These are phyloP conservation scores for Botia kubotai DNA, from an alignment of 2,797 vertebrate genomes.

Conservation along the genomic window DNA sequence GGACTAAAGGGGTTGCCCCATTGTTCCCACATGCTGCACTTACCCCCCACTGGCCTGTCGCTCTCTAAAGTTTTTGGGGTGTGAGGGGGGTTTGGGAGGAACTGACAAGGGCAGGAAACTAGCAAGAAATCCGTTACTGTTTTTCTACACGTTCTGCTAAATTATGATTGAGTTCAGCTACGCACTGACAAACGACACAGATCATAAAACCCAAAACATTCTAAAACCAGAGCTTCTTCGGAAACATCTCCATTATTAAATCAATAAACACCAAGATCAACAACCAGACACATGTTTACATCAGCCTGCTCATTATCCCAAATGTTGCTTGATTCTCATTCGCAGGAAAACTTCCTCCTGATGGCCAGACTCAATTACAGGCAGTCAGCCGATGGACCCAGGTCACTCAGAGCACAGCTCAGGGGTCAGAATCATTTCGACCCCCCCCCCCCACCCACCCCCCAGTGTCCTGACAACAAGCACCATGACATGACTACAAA, in stretches of 20 bases:
- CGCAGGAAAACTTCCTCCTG: constrained; percentile 65
- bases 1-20: constrained; percentile 77
- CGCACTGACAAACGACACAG: background rate
- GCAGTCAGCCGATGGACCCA: constrained; percentile 40
- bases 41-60: constrained; percentile 84
- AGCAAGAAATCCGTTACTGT: constrained; percentile 63
- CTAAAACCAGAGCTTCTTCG: constrained; percentile 51
- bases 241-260: constrained; percentile 62
- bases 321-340: constrained; percentile 35
- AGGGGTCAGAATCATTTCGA: constrained; percentile 19
- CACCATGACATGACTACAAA: background rate
- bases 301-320: background rate
- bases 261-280: constrained; percentile 64
- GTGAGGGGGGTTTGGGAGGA: constrained; percentile 75
- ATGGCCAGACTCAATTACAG: constrained; percentile 68
- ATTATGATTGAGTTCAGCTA: background rate
- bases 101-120: constrained; percentile 60
- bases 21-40: constrained; percentile 91
- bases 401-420: constrained; percentile 46
- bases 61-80: constrained; percentile 78
- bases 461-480: constrained; percentile 17
- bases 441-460: background rate
- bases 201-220: background rate
- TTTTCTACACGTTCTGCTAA: background rate
- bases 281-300: constrained; percentile 38